Conservation (phyloP, 2,797 vertebrate genomes). For the Dicrostonyx torquatus region DNA sequence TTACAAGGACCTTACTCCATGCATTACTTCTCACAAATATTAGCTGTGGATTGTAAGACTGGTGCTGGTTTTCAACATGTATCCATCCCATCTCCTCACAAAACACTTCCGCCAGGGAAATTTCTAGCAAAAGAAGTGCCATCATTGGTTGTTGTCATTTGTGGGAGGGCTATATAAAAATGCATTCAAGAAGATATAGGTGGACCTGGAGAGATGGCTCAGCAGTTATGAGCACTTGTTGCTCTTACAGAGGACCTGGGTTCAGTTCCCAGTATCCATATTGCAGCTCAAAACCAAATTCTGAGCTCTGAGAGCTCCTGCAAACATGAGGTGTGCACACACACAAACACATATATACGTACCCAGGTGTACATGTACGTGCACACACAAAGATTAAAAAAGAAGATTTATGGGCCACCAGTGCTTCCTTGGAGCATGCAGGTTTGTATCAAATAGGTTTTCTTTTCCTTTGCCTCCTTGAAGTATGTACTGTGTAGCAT, state of each 20-base stretch:
- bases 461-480: slow-evolving; percentile 1
- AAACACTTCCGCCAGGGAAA: background rate
- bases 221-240: background rate
- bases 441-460: background rate
- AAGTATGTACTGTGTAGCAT: background rate
- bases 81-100: background rate
- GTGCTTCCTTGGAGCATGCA: background rate
- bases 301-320: background rate
- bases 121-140: background rate
- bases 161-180: background rate
- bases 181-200: background rate
- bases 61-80: background rate
- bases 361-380: background rate
- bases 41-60: background rate
- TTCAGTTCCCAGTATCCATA: background rate
- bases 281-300: background rate
- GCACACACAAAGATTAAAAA: background rate
- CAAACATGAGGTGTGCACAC: background rate
- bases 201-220: background rate
- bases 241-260: background rate
- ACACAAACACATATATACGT: background rate
- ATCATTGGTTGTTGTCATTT: background rate
- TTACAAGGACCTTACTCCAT: background rate
- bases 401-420: background rate
- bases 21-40: background rate